phyloP scores from a whole-genome alignment of 2,113 vertebrate species.

The Alligator sinensis region DNA sequence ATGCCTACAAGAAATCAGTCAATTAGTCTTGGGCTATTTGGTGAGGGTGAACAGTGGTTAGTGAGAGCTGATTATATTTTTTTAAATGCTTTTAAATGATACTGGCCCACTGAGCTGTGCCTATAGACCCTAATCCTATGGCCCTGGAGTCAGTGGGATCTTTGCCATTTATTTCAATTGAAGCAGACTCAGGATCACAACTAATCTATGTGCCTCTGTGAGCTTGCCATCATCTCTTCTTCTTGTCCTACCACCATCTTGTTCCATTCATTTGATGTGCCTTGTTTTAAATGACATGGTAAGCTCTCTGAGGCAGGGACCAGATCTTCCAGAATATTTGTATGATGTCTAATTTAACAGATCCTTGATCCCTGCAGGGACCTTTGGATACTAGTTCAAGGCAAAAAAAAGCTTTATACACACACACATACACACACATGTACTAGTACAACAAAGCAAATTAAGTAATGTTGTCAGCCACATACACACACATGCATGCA shows the following conservation, averaged over 20 bases:
- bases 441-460: too few relatives aligned
- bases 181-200: not conserved
- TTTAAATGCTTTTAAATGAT: not conserved
- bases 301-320: not conserved
- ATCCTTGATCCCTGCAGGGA: not conserved
- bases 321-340: not conserved
- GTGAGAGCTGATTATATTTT: not conserved
- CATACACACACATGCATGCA: accelerated
- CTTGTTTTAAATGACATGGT: not conserved
- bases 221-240: not conserved
- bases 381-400: not conserved
- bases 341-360: not conserved
- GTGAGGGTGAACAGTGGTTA: not conserved
- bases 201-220: not conserved
- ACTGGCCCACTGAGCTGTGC: not conserved
- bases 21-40: not conserved
- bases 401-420: not conserved
- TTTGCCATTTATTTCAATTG: not conserved
- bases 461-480: too few relatives aligned
- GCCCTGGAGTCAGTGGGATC: not conserved
- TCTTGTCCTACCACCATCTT: not conserved
- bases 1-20: not conserved
- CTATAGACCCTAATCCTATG: not conserved
- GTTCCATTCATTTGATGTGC: not conserved
- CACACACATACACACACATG: not conserved